Percentiles rank a stretch among this genome's conserved stretches.
phyloP scores from a whole-genome alignment of 2,888 invertebrate species.

The Nesidiocoris tenuis region DNA sequence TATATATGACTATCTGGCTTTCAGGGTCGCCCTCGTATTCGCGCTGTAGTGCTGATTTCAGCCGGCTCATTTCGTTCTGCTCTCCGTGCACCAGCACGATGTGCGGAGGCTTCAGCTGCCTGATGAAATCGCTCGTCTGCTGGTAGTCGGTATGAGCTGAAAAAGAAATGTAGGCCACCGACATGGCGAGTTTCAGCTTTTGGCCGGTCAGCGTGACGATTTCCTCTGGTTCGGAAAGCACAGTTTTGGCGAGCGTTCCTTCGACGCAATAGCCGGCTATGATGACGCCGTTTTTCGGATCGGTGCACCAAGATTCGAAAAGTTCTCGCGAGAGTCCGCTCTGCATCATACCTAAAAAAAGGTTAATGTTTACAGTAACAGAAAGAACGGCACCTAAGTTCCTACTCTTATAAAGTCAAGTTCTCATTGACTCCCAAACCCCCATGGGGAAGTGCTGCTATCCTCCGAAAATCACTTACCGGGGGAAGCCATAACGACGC shows the following conservation, averaged over 20 bases:
- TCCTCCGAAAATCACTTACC: conserved; percentile 62
- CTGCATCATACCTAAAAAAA: conserved; percentile 80
- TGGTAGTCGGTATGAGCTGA: conserved; percentile 98
- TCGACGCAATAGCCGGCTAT: conserved; percentile 92
- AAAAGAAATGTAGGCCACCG: conserved; percentile 98
- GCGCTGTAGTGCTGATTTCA: conserved; percentile 89
- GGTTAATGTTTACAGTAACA: too few relatives aligned
- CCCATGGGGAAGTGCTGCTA: too few relatives aligned
- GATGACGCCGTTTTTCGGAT: conserved; percentile 96
- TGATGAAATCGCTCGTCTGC: conserved; percentile 96
- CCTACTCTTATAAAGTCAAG: too few relatives aligned
- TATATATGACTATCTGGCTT: conserved; percentile 85
- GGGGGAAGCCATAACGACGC: conserved; percentile 99
- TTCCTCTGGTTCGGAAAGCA: conserved; percentile 96
- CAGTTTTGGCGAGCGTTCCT: conserved; percentile 86
- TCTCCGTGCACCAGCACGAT: conserved; percentile 97
- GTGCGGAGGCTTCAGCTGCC: conserved; percentile 90
- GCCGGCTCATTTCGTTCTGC: conserved; percentile 96
- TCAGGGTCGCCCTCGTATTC: conserved; percentile 86
- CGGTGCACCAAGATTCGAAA: conserved; percentile 99
- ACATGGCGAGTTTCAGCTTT: conserved; percentile 93
- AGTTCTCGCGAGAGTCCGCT: conserved; percentile 94
- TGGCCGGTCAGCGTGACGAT: conserved; percentile 93
- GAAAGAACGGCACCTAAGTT: too few relatives aligned
- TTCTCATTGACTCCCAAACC: too few relatives aligned